These are phyloP conservation scores for Toxotes lorentzi DNA, from an alignment of 2,797 vertebrate genomes.

Conservation along the genomic window DNA sequence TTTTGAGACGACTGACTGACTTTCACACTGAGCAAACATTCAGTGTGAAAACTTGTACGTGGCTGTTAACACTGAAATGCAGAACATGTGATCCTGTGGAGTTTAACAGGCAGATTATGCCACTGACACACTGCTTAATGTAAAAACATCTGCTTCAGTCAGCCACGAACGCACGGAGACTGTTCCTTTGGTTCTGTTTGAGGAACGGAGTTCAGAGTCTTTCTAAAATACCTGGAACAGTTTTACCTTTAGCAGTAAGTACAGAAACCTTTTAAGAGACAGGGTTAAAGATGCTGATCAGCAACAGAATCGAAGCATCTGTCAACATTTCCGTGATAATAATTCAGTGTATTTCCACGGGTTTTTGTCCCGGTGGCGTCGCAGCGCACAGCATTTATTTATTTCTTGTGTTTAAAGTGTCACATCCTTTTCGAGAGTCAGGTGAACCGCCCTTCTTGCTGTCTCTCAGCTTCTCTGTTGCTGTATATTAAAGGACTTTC, in stretches of 20 bases:
- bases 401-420: constrained; percentile 2
- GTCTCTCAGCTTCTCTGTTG: constrained; percentile 49
- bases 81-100: constrained; percentile 40
- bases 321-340: neutral
- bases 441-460: constrained; percentile 7
- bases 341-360: neutral
- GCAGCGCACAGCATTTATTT: neutral
- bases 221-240: too few species aligned
- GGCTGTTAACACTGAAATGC: neutral
- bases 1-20: too few species aligned
- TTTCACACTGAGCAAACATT: constrained; percentile 10
- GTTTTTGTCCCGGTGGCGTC: neutral
- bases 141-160: neutral
- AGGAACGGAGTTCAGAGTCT: neutral
- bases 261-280: too few species aligned
- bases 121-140: constrained; percentile 9
- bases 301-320: too few species aligned
- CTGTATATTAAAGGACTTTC: constrained; percentile 64
- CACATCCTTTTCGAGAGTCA: constrained; percentile 48
- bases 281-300: too few species aligned
- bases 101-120: neutral
- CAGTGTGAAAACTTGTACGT: constrained; percentile 17
- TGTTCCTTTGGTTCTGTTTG: neutral
- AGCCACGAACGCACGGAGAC: neutral
- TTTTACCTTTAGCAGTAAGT: too few species aligned